Conservation (phyloP, 2,797 vertebrate species). For the Propithecus perrieri region DNA sequence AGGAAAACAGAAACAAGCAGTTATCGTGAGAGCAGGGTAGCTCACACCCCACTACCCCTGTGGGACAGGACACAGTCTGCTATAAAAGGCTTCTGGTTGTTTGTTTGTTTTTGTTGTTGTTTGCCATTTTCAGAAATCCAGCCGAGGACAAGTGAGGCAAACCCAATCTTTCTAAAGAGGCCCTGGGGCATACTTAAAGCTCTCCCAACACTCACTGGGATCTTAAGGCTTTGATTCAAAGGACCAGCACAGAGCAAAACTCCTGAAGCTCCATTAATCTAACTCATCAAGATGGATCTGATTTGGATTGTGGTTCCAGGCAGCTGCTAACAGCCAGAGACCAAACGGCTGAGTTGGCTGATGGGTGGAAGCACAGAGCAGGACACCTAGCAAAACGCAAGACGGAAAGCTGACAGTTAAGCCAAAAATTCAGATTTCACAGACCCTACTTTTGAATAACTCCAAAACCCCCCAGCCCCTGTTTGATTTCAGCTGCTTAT, state of each 20-base stretch:
- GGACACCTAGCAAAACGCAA: not conserved
- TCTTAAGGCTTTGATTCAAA: constrained; percentile 58
- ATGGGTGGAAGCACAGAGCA: not conserved
- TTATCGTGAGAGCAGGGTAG: constrained; percentile 8
- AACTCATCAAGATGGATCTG: constrained; percentile 62
- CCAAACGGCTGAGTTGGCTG: constrained; percentile 35
- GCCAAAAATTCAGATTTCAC: not conserved
- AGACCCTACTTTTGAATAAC: not conserved
- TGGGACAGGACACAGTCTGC: not conserved
- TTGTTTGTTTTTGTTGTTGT: not conserved
- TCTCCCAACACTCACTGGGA: not conserved
- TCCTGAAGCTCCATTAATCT: constrained; percentile 70
- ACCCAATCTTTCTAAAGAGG: constrained; percentile 45
- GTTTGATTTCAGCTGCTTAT: not conserved
- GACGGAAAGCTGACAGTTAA: not conserved
- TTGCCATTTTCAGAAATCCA: constrained; percentile 51
- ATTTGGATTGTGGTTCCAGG: constrained; percentile 60
- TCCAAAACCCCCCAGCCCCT: not conserved
- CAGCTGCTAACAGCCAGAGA: constrained; percentile 21
- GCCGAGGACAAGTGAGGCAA: constrained; percentile 6
- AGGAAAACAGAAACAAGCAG: constrained; percentile 24
- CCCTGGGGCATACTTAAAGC: constrained; percentile 17
- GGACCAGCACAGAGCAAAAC: constrained; percentile 26
- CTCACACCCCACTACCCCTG: not conserved
- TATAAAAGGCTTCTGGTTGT: not conserved